phyloP scores from a whole-genome alignment of 2,888 invertebrate species.

The Deilephila elpenor region DNA sequence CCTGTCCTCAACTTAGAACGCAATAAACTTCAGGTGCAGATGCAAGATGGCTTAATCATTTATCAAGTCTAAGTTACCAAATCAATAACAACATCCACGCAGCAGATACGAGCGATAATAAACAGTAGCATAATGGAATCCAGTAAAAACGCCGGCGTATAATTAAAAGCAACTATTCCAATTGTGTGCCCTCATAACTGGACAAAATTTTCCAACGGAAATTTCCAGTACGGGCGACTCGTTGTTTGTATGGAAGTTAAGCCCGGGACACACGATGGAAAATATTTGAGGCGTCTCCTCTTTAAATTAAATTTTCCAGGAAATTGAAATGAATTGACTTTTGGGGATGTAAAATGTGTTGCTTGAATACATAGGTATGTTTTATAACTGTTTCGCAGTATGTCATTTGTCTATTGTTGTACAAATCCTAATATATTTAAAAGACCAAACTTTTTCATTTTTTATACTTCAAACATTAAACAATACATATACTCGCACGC shows the following conservation, averaged over 20 bases:
- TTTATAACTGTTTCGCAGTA: no score
- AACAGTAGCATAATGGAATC: constrained; percentile 6
- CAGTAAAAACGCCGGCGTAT: constrained; percentile 17
- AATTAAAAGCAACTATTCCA: constrained; percentile 22
- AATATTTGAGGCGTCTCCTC: not conserved
- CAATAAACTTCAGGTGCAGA: no score
- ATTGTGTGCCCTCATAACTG: constrained; percentile 9
- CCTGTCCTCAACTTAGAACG: no score
- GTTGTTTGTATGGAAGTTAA: not conserved
- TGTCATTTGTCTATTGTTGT: no score
- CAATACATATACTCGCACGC: no score
- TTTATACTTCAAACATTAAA: no score
- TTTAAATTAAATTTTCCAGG: not conserved
- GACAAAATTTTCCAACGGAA: constrained; percentile 13
- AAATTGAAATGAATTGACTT: not conserved
- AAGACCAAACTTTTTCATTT: no score
- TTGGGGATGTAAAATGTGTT: not conserved
- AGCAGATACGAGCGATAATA: not conserved
- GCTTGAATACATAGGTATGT: no score
- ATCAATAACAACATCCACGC: not conserved
- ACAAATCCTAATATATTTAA: no score
- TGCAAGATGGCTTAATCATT: no score
- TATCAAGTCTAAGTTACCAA: not conserved
- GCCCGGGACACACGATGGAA: not conserved
- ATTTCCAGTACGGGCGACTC: not conserved